These are phyloP conservation scores for Phenacoccus solenopsis DNA, from an alignment of 1,140 invertebrate genomes.

Conservation along the genomic window DNA sequence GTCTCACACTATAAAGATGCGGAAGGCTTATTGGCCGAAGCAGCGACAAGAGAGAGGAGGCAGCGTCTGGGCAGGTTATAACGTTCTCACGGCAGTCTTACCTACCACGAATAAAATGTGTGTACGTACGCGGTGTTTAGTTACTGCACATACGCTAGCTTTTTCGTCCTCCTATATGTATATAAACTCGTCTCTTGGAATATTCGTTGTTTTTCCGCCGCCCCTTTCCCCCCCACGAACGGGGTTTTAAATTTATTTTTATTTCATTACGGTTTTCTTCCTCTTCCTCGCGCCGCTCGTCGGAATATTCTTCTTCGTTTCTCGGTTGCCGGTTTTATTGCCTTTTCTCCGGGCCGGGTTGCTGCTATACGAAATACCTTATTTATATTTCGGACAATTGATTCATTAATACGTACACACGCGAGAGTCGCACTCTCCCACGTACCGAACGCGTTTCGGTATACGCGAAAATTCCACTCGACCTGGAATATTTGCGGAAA, in stretches of 20 bases:
- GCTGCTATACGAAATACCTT: too few species aligned
- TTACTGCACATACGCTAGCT: neutral
- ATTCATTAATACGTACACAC: too few species aligned
- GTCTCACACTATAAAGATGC: conserved; percentile 13
- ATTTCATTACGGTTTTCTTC: neutral
- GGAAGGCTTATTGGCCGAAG: conserved; percentile 18
- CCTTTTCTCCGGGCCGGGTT: too few species aligned
- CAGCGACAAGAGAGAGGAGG: conserved; percentile 6
- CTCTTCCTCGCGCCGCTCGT: neutral
- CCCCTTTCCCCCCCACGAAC: too few species aligned
- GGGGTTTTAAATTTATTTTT: neutral
- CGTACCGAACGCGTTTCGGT: too few species aligned
- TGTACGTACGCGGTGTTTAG: neutral
- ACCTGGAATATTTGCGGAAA: too few species aligned
- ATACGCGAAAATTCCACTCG: too few species aligned
- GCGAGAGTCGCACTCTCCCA: too few species aligned
- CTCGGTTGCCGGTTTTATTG: neutral
- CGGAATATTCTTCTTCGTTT: neutral
- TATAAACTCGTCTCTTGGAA: too few species aligned
- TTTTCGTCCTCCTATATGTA: neutral
- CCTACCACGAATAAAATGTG: conserved; percentile 17
- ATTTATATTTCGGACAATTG: too few species aligned
- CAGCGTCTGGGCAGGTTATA: conserved; percentile 15
- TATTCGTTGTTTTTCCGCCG: neutral
- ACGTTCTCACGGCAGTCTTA: conserved; percentile 15